Base-by-base conservation (phyloP, 2,797 vertebrate species). In the Myoxocephalus aenaeus region DNA sequence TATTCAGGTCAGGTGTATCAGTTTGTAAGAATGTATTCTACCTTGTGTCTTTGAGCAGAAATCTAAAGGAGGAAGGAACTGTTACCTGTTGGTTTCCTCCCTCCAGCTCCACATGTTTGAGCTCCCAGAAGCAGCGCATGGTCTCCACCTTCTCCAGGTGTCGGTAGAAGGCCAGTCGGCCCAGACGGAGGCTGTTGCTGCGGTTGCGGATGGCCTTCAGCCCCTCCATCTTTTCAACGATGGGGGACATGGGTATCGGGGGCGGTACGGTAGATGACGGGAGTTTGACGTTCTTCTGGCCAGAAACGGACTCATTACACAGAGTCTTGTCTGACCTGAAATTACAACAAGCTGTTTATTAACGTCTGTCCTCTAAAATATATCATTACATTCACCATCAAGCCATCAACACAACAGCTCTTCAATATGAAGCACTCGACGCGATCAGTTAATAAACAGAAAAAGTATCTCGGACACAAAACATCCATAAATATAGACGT, bases 51-150 rank as follows among this genome's bases (percentile, higher is more conserved):
- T 15, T 65, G 7, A 50, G 18, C 9, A 56, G 7, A 22, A 20
- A 54, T 14, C 6, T 57, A 42, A n/a, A 44, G 53, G 25, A 44
- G 25, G 25, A 69, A 15, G 18, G 34, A 3, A 59, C 20, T 40
- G 5, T 62, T 90, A 94, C 95, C 94, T 95, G 86, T 27, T 82
- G 77, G 11, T 61, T 82, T 58, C 87, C 72, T 68, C 84, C 86
- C 66, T 93, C 86, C 79, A 89, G 77, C 84, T 95, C 92, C 64
- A 91, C 90, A 20, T 93, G 84, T 79, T 95, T 96, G 82, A 95
- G 95, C 89, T 96, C 95, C 93, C 96, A 96, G 92, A 97, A 96
- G 80, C 91, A 94, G 75, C 94, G 94, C 91, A 97, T 94, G 36
- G 92, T 96, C 90, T 96, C 95, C 84, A 96, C 95, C 87, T 96